Conservation (phyloP, 2,888 invertebrate genomes). For the Embidobia sp. region DNA sequence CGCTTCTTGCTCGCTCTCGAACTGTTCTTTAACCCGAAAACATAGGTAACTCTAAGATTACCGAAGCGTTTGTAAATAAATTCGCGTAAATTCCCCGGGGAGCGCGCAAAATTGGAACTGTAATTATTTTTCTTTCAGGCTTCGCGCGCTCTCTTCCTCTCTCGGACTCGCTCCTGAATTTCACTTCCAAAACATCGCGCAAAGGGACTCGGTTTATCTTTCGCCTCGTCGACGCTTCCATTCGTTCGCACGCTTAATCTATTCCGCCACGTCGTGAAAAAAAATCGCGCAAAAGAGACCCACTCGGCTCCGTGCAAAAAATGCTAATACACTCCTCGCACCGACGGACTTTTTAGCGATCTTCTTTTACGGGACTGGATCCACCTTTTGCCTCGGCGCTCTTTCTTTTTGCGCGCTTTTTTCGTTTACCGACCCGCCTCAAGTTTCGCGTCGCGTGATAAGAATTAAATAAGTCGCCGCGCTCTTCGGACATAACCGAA, state of each 20-base stretch:
- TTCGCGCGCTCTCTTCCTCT: too few relatives aligned
- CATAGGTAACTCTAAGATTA: conserved; percentile 62
- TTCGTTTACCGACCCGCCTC: conserved; percentile 23
- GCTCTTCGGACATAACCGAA: conserved; percentile 27
- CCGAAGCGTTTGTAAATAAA: conserved; percentile 71
- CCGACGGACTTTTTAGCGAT: conserved; percentile 45
- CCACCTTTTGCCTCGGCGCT: conserved; percentile 1
- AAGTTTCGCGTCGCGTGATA: conserved; percentile 49
- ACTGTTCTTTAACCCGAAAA: conserved; percentile 51
- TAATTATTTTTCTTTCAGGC: conserved; percentile 72
- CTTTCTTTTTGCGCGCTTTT: conserved; percentile 10
- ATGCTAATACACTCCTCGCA: conserved; percentile 54
- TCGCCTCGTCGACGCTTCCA: conserved; percentile 63
- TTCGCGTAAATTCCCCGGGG: conserved; percentile 65
- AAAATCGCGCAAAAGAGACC: conserved; percentile 54
- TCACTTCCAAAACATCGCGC: conserved; percentile 63
- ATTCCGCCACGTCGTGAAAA: conserved; percentile 51
- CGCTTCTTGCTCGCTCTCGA: conserved; percentile 53
- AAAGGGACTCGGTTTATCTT: conserved; percentile 68
- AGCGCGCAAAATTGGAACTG: conserved; percentile 69
- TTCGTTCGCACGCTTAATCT: conserved; percentile 62
- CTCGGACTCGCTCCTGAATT: conserved; percentile 60
- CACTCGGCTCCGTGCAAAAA: conserved; percentile 53
- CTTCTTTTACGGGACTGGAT: conserved; percentile 35
- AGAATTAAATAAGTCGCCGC: conserved; percentile 48